phyloP scores from a whole-genome alignment of 53 echinoderm and acorn worm genomes.

The Astropecten irregularis region DNA sequence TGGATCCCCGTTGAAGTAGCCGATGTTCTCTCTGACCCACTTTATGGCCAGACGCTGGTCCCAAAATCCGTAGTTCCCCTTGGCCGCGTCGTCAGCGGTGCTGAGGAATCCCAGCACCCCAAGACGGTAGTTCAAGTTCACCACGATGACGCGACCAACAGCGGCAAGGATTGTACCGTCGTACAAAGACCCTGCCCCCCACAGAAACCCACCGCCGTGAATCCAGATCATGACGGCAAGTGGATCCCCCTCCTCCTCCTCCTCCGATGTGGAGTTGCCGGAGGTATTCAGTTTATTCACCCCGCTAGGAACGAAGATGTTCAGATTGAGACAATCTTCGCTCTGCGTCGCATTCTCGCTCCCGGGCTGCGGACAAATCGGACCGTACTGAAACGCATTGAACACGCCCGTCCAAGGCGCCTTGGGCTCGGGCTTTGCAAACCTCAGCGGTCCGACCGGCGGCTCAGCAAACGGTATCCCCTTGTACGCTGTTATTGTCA shows the following conservation, averaged over 20 bases:
- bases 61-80: constrained; percentile 56
- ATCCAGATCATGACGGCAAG: constrained; percentile 71
- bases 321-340: constrained; percentile 71
- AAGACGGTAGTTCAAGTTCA: constrained; percentile 75
- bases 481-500: background rate
- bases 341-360: background rate
- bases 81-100: constrained; percentile 43
- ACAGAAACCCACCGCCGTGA: constrained; percentile 55
- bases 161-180: constrained; percentile 45
- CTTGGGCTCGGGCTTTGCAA: constrained; percentile 42
- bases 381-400: constrained; percentile 17
- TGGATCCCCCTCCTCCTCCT: too few species aligned
- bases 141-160: constrained; percentile 56
- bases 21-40: constrained; percentile 66
- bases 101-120: constrained; percentile 68
- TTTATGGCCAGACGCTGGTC: constrained; percentile 65
- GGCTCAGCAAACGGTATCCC: constrained; percentile 79
- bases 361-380: constrained; percentile 47
- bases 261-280: too few species aligned
- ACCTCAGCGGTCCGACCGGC: constrained; percentile 55
- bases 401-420: constrained; percentile 37
- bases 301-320: constrained; percentile 62
- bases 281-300: too few species aligned
- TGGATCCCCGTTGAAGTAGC: constrained; percentile 62
- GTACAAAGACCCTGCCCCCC: constrained; percentile 3